Evolutionary conservation across 2,888 invertebrate species (phyloP).

Genomic region (Euzophera pinguis): DNA sequence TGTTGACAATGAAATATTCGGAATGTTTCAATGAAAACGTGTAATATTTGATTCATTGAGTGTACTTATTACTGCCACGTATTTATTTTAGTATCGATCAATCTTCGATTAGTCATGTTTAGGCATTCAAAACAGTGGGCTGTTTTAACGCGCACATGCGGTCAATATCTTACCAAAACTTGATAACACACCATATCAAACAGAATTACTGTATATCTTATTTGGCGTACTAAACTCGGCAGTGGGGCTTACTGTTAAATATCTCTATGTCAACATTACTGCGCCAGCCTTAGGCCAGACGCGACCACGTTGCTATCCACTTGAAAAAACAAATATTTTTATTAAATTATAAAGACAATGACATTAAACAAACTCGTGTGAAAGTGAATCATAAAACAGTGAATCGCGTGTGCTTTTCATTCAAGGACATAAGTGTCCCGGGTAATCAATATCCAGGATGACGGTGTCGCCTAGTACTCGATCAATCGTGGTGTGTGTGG

Average conservation of each 20-base stretch:
- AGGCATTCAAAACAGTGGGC: background rate
- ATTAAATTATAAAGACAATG: slow-evolving; percentile 18
- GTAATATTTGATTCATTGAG: too few species aligned
- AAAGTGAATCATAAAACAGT: slow-evolving; percentile 17
- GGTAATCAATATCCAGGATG: slow-evolving; percentile 23
- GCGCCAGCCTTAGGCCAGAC: slow-evolving; percentile 32
- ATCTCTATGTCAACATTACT: slow-evolving; percentile 36
- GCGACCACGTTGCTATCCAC: slow-evolving; percentile 23
- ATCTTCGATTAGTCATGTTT: too few species aligned
- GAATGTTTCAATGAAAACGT: too few species aligned
- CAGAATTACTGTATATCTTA: background rate
- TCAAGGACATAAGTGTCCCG: slow-evolving; percentile 22
- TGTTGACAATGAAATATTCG: too few species aligned
- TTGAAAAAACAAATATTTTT: background rate
- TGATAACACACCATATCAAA: slow-evolving; percentile 2
- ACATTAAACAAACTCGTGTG: slow-evolving; percentile 20
- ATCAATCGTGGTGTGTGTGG: slow-evolving; percentile 31
- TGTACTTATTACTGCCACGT: too few species aligned
- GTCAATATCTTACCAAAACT: background rate
- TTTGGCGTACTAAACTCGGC: slow-evolving; percentile 26
- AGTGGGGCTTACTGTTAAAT: background rate
- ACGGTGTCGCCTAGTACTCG: slow-evolving; percentile 27
- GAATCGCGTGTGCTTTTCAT: slow-evolving; percentile 11
- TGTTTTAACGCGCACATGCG: background rate
- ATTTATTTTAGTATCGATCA: too few species aligned